Evolutionary conservation across 2,797 vertebrate genomes (phyloP).

Genomic region (Clamator glandarius): DNA sequence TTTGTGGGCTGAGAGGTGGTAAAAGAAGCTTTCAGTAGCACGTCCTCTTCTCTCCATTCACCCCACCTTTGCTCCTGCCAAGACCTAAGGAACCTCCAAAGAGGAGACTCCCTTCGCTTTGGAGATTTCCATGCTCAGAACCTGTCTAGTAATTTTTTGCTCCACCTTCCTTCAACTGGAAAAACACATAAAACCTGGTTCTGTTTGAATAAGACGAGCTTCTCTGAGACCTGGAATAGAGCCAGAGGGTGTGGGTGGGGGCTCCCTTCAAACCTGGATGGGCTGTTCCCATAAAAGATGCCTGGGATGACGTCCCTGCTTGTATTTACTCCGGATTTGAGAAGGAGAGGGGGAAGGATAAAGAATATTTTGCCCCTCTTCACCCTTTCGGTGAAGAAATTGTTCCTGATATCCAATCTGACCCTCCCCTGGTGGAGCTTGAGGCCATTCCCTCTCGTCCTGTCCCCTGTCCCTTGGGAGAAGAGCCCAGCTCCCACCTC

Average conservation of each 20-base stretch:
- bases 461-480: too few relatives aligned
- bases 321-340: neutral
- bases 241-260: neutral
- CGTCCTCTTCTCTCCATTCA: constrained; percentile 10
- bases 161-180: constrained; percentile 52
- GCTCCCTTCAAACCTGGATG: neutral
- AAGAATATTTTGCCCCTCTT: neutral
- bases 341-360: neutral
- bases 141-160: constrained; percentile 32
- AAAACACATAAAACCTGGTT: constrained; percentile 51
- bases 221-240: constrained; percentile 30
- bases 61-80: neutral
- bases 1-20: neutral
- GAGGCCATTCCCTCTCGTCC: too few relatives aligned
- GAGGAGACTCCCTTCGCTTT: constrained; percentile 32
- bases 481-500: too few relatives aligned
- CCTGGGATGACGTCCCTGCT: neutral
- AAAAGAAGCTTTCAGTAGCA: neutral
- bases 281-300: neutral
- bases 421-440: too few relatives aligned
- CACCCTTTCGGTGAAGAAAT: too few relatives aligned
- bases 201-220: neutral
- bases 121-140: constrained; percentile 26
- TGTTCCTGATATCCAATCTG: too few relatives aligned
- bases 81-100: neutral